Conservation (phyloP, 2,113 vertebrate genomes). For the Ochotona princeps region DNA sequence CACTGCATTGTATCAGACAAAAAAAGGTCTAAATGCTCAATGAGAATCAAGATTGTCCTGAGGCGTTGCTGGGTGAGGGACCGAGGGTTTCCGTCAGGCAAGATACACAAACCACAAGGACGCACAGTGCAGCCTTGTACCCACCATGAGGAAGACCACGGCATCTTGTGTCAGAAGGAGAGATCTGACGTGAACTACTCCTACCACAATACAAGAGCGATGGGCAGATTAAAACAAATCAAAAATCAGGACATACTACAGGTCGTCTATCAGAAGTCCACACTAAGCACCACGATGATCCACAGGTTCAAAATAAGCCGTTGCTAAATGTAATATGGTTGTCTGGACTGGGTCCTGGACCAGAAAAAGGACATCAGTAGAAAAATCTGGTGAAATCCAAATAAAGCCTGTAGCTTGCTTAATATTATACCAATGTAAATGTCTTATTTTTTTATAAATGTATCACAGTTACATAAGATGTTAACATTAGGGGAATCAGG, state of each 20-base stretch:
- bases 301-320: conserved; percentile 24
- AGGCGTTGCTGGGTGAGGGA: neutral
- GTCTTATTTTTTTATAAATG: conserved; percentile 26
- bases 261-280: conserved; percentile 8
- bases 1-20: neutral
- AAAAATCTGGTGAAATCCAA: conserved; percentile 27
- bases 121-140: neutral
- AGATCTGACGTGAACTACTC: neutral
- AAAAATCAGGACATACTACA: neutral
- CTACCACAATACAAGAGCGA: neutral
- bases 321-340: neutral
- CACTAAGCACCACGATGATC: neutral
- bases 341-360: neutral
- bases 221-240: neutral
- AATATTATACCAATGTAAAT: conserved; percentile 22
- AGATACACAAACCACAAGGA: neutral
- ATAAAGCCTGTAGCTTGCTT: conserved; percentile 24
- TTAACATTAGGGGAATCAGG: conserved; percentile 10
- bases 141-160: neutral
- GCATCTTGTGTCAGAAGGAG: neutral
- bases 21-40: neutral
- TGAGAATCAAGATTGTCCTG: neutral
- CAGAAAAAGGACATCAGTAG: conserved; percentile 36
- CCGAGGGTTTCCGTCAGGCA: neutral
- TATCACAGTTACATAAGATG: conserved; percentile 15